Evolutionary conservation across 1,140 invertebrate genomes (phyloP), one percentile per base, ranked within the genome.

Genomic region (Brachionus paranguensis): DNA sequence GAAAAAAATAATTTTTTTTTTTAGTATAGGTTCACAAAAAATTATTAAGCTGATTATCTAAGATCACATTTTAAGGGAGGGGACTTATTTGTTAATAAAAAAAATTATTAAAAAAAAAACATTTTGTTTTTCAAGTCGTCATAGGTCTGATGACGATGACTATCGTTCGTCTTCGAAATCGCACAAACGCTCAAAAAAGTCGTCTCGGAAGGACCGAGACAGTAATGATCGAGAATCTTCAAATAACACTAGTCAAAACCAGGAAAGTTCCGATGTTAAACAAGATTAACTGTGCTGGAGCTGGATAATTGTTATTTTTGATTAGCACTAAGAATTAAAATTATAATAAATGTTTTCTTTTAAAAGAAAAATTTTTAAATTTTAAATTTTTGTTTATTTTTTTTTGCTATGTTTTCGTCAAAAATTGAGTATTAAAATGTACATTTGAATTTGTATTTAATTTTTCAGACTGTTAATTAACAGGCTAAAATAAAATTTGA

Each of bases 141-240:
- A 68, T 20, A 60, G 78, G 17, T 81, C 78, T 17, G 78, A 81
- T 41, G 78, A 81, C 7, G 78, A 81, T 41, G 78, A 81, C 53
- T 81, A 81, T 33, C 33, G 78, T 55, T 64, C 53, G 27, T 81
- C 78, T 43, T 64, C 50, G 3, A 76, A 76, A 50, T 64, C 78
- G 11, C 53, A 68, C 37, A 60, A 68, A 17, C 33, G 78, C 1
- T 81, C 78, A 24, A 81, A 81, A 81, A 81, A 81, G 64, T 64
- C 78, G 5, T 81, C 78, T 43, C 78, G 78, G 1, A 81, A 81
- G n/a, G 78, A 81, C 27, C 53, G 78, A 64, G 78, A 81, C 33
- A 81, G 78, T 17, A 60, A 81, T 60, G 78, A 81, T 43, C 55
- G 78, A 60, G 78, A 81, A 81, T 60, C 33, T 27, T 81, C 78